phyloP scores from a whole-genome alignment of 2,888 invertebrate genomes.

The Dysmachus trigonus region DNA sequence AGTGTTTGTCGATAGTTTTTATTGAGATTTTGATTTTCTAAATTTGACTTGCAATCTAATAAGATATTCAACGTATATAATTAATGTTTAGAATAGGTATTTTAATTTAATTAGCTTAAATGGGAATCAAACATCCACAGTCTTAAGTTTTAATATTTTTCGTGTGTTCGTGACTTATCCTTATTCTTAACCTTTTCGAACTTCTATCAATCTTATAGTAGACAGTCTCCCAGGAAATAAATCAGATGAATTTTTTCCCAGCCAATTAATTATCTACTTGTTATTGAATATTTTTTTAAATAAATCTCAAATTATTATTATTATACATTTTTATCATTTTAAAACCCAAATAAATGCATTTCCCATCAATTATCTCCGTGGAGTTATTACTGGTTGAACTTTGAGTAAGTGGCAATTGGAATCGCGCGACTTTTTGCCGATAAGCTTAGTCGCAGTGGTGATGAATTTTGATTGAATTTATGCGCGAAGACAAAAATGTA shows the following conservation, averaged over 20 bases:
- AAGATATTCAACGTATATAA: too few relatives aligned
- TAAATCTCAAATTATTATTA: neutral
- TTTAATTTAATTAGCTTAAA: too few relatives aligned
- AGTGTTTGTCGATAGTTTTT: too few relatives aligned
- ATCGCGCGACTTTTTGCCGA: neutral
- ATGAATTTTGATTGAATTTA: neutral
- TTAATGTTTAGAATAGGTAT: too few relatives aligned
- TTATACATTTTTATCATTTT: neutral
- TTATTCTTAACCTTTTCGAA: neutral
- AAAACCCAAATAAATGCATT: neutral
- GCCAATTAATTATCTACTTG: neutral
- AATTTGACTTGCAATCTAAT: too few relatives aligned
- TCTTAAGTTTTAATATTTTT: neutral
- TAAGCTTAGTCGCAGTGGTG: neutral
- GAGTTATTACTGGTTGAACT: neutral
- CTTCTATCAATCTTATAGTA: too few relatives aligned
- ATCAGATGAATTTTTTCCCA: neutral
- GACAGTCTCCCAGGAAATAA: neutral
- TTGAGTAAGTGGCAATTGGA: neutral
- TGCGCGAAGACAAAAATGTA: neutral
- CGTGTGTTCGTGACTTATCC: too few relatives aligned
- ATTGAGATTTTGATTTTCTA: too few relatives aligned
- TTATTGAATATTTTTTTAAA: neutral
- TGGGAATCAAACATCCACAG: too few relatives aligned
- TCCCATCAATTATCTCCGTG: neutral